Base-by-base conservation (phyloP, 2,888 invertebrate species). In the Nephrotoma appendiculata region DNA sequence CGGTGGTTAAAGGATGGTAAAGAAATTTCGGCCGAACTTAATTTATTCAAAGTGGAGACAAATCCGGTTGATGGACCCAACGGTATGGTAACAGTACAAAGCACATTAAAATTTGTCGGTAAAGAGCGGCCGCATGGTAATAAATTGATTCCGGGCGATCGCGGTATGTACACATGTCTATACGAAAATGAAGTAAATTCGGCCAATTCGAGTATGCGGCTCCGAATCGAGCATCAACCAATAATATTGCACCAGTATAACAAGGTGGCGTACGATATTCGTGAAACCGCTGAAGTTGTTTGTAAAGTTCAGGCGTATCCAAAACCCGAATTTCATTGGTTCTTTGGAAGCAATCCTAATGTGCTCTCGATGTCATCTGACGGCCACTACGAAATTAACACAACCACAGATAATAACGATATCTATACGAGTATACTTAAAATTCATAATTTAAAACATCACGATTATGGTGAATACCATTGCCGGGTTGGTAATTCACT, bases 281-380 rank as follows among this genome's bases (percentile, higher is more conserved):
- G 95, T 87, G 97, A 98, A 91, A 95, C 95, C 0, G 98, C 98
- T 0, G 96, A 96, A 91, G 96, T 98, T 41, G 94, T 95, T 0
- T 98, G 98, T 91, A 95, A 95, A 90, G 97, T 98, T 12, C 96
- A 97, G 90, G 97, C 98, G 0, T 98, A 97, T 91, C 98, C 98
- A 0, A 96, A 96, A 89, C 98, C 98, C 0, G 97, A 97, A 90
- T 97, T 98, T 91, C 97, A 97, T 89, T 98, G 98, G 98, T 96
- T 94, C 89, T 97, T 95, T 89, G 96, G 95, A 48, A 94, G 95
- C 6, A 96, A 96, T 90, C 93, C 94, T 0, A 94, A 95, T 0
- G 95, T 96, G 0, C 91, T 97, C 83, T 94, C 95, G 88, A 95
- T 96, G 90, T 95, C 96, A 0, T 95, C 96, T 2, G 96, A 96